Evolutionary conservation across 1,140 invertebrate species (phyloP).

Genomic region (Hormaphis cornu): DNA sequence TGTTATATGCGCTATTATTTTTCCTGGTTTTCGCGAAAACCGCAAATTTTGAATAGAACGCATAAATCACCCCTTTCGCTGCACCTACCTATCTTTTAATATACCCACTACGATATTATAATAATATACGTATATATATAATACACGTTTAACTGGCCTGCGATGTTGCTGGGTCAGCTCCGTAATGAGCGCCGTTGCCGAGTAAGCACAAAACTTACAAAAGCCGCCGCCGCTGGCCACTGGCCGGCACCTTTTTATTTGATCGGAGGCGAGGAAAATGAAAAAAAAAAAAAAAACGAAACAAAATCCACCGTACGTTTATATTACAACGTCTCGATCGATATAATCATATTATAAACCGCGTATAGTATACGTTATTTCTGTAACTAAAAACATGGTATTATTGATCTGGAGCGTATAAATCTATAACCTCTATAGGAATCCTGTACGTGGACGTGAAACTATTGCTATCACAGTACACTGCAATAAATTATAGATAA

Average conservation of each 20-base stretch:
- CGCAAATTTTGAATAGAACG: slow-evolving; percentile 26
- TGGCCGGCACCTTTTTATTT: slow-evolving; percentile 6
- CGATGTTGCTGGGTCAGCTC: slow-evolving; percentile 29
- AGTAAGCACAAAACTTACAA: slow-evolving; percentile 30
- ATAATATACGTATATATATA: too few species aligned
- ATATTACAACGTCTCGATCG: neutral
- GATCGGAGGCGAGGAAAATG: too few species aligned
- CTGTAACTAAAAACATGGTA: too few species aligned
- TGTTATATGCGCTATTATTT: neutral
- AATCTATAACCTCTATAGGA: too few species aligned
- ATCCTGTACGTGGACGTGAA: too few species aligned
- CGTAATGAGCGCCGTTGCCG: slow-evolving; percentile 19
- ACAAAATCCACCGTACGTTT: neutral
- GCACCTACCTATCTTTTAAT: too few species aligned
- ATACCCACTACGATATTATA: too few species aligned
- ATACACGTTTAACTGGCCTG: neutral
- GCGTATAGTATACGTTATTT: too few species aligned
- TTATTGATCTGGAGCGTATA: too few species aligned
- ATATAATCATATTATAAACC: too few species aligned
- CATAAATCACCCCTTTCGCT: slow-evolving; percentile 12
- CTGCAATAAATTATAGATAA: too few species aligned
- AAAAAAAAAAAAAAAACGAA: neutral
- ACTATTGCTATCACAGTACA: too few species aligned
- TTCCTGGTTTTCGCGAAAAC: neutral
- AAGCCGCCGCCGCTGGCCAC: slow-evolving; percentile 20